phyloP scores from a whole-genome alignment of 2,888 invertebrate genomes.

The Apamea epomidion region DNA sequence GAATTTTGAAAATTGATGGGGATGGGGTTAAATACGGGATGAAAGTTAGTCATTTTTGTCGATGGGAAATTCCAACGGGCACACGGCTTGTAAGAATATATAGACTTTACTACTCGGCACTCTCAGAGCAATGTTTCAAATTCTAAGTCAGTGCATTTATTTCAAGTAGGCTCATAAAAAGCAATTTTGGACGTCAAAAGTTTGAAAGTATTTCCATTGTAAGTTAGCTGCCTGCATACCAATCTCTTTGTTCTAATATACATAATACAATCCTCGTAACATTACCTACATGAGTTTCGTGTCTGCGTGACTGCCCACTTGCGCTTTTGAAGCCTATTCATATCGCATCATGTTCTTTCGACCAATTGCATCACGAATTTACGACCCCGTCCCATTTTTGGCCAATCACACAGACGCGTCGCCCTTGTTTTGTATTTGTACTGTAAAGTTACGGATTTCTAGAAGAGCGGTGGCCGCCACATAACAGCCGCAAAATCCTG shows the following conservation, averaged over 20 bases:
- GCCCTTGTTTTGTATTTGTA: background rate
- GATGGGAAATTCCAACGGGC: background rate
- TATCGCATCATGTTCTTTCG: slow-evolving; percentile 2
- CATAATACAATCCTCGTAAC: background rate
- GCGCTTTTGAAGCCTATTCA: background rate
- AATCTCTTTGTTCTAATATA: slow-evolving; percentile 18
- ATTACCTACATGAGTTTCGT: slow-evolving; percentile 6
- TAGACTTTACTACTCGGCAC: background rate
- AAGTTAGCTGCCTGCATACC: background rate
- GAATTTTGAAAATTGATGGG: too few species aligned
- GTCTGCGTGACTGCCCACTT: background rate
- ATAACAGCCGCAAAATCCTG: too few species aligned
- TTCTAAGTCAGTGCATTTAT: too few species aligned
- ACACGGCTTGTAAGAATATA: background rate
- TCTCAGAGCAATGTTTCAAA: background rate
- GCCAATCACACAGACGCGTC: background rate
- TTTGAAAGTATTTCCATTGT: background rate
- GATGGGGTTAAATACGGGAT: background rate
- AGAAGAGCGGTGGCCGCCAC: background rate
- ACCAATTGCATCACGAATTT: slow-evolving; percentile 15
- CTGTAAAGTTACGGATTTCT: background rate
- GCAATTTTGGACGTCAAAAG: too few species aligned
- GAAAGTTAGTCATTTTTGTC: background rate
- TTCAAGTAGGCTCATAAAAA: too few species aligned
- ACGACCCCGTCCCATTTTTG: background rate